Conservation (phyloP, 2,113 vertebrate species). For the Rostratula benghalensis region DNA sequence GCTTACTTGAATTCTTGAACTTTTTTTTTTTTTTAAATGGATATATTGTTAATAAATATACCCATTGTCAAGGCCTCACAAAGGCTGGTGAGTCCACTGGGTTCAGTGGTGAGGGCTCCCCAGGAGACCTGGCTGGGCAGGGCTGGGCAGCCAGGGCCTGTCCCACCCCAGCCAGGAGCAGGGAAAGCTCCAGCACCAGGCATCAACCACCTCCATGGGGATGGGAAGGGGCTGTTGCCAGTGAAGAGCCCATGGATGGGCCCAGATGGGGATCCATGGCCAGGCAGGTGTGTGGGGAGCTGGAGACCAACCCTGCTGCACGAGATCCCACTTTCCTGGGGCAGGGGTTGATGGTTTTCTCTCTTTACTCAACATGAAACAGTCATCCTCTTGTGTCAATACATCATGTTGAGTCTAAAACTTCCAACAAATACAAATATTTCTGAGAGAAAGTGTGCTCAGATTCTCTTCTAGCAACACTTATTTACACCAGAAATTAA, state of each 20-base stretch:
- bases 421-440: background rate
- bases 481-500: background rate
- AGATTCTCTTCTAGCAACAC: background rate
- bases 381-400: background rate
- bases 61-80: background rate
- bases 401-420: background rate
- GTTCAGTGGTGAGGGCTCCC: background rate
- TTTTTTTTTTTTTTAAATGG: background rate
- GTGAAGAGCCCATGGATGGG: fast-evolving
- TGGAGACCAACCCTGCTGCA: background rate
- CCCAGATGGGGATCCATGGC: background rate
- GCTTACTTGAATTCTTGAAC: background rate
- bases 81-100: background rate
- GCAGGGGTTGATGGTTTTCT: background rate
- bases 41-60: background rate
- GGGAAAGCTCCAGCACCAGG: background rate
- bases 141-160: fast-evolving
- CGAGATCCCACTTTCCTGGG: background rate
- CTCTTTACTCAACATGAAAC: background rate
- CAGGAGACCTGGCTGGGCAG: fast-evolving
- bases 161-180: background rate
- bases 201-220: background rate
- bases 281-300: background rate
- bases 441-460: background rate
- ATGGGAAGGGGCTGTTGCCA: fast-evolving